These are phyloP conservation scores for Cepaea nemoralis DNA, from an alignment of 1,140 invertebrate genomes.

Conservation along the genomic window DNA sequence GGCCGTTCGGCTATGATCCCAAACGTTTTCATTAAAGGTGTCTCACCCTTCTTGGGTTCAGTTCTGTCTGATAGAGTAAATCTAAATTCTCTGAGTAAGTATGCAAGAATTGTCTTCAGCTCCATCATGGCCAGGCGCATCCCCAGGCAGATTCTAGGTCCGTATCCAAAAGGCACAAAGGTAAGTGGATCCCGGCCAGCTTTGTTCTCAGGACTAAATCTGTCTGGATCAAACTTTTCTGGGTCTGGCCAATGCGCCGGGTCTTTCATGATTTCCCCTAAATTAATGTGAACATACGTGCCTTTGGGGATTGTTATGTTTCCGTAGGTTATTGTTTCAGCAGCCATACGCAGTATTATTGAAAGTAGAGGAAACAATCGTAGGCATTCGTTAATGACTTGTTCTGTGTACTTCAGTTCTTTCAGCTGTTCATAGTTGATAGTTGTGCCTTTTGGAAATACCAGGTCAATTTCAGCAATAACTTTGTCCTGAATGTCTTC, in stretches of 20 bases:
- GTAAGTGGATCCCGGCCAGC: slow-evolving; percentile 42
- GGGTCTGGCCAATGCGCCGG: slow-evolving; percentile 80
- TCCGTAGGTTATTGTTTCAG: slow-evolving; percentile 48
- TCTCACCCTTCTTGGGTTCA: slow-evolving; percentile 22
- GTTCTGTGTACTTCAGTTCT: slow-evolving; percentile 47
- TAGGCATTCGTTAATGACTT: slow-evolving; percentile 46
- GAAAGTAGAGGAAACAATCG: slow-evolving; percentile 45
- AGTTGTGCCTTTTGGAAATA: slow-evolving; percentile 52
- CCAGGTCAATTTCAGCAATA: slow-evolving; percentile 76
- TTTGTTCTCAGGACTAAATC: slow-evolving; percentile 51
- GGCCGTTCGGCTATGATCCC: background rate
- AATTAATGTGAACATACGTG: slow-evolving; percentile 80
- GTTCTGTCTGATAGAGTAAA: slow-evolving; percentile 30
- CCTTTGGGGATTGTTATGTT: slow-evolving; percentile 63
- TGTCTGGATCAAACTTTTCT: slow-evolving; percentile 79
- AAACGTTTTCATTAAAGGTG: background rate
- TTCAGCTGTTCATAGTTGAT: slow-evolving; percentile 44
- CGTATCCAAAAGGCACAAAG: slow-evolving; percentile 62
- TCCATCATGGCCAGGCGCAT: slow-evolving; percentile 64
- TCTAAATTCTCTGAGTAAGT: slow-evolving; percentile 45
- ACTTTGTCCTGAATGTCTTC: slow-evolving; percentile 77
- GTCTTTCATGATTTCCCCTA: slow-evolving; percentile 87
- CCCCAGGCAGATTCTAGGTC: slow-evolving; percentile 72
- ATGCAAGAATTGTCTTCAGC: slow-evolving; percentile 53
- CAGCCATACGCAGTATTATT: slow-evolving; percentile 39